Base-by-base conservation (phyloP, 2,888 invertebrate species). In the Metellina segmentata region DNA sequence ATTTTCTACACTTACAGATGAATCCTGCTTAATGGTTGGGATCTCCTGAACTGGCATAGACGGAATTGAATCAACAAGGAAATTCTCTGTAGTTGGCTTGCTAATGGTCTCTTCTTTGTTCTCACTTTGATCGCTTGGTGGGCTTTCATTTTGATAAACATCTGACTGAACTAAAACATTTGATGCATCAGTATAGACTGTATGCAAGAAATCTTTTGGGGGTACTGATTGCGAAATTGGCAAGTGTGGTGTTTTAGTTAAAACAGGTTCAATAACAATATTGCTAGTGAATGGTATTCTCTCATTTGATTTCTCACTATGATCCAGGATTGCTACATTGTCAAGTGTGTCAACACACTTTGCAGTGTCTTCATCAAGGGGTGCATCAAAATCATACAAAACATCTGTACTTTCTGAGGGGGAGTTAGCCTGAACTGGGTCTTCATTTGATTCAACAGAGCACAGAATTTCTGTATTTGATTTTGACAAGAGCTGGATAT, bases 211-310 rank as follows among this genome's bases (percentile, higher is more conserved):
- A 61, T 85, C 53, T 52, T 89, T 82, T 19, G 72, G 79, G 9
- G 78, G 49, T 34, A 77, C 69, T 19, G 89, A 85, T 71, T 89
- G 85, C 20, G 83, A 89, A 79, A 89, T 71, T 20, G 89, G 83
- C 0, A 72, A 48, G 52, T 48, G 78, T 11, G 48, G 34, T n/a
- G 75, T 48, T 53, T 74, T 75, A 49, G 51, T 16, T 61, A 72
- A 61, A 6, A 61, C 85, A 82, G 70, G 20, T 19, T 53, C 34
- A 13, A 70, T 70, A 19, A 7, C 13, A 49, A 71, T 8, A 8
- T 72, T 8, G 13, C 72, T 52, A 51, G 19, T 72, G 2, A 69
- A 81, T 13, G 34, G 48, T 16, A 19, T 48, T 52, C 72, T 34
- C 48, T 34, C 70, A 49, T 49, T 48, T 34, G 34, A 34, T 34